Evolutionary conservation across 2,113 vertebrate genomes (phyloP).

Genomic region (Leucosticte australis): DNA sequence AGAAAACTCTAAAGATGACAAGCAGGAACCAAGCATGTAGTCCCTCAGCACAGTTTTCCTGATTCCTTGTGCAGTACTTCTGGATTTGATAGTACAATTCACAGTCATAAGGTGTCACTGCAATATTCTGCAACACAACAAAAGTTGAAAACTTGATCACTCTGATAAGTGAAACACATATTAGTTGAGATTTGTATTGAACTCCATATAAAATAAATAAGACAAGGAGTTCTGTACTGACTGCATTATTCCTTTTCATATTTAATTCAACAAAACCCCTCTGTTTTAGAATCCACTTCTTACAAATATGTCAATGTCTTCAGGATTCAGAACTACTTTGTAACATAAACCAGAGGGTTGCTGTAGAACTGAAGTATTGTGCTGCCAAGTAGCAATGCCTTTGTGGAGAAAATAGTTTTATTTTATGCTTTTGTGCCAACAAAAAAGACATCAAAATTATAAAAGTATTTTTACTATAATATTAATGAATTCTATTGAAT

Average conservation of each 20-base stretch:
- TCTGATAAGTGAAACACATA: not conserved
- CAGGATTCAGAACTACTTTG: constrained; percentile 45
- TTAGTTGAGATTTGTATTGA: constrained; percentile 34
- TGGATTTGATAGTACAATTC: not conserved
- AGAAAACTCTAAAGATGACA: not conserved
- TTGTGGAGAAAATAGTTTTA: constrained; percentile 50
- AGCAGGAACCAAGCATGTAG: not conserved
- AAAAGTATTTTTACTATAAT: constrained; percentile 38
- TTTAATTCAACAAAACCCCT: constrained; percentile 62
- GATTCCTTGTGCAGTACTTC: not conserved
- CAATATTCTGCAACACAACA: not conserved
- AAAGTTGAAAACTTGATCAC: not conserved
- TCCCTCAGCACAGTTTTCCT: not conserved
- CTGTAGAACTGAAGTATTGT: not conserved
- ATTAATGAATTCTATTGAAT: constrained; percentile 53
- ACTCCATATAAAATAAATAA: constrained; percentile 28
- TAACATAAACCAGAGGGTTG: constrained; percentile 30
- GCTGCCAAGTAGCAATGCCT: constrained; percentile 4
- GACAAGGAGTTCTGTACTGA: constrained; percentile 29
- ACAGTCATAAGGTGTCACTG: not conserved
- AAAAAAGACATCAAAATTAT: constrained; percentile 52
- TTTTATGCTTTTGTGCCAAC: constrained; percentile 51
- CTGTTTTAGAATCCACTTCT: constrained; percentile 38
- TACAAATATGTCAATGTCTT: constrained; percentile 50
- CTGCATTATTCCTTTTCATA: constrained; percentile 60